phyloP scores from a whole-genome alignment of 2,113 vertebrate species.

The Rhynchopsitta pachyrhyncha region DNA sequence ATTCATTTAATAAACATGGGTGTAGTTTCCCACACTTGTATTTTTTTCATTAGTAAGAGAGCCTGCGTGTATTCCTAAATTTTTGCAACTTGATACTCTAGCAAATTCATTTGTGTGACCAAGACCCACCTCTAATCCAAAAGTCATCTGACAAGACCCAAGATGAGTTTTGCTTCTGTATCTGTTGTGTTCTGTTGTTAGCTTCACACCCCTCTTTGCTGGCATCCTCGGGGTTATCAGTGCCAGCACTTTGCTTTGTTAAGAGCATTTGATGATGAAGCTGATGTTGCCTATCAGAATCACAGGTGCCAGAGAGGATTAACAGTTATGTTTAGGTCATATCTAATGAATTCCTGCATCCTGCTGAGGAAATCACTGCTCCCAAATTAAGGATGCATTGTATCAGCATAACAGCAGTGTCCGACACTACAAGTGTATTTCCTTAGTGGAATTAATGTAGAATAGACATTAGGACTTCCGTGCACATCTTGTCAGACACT shows the following conservation, averaged over 20 bases:
- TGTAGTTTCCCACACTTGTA: background rate
- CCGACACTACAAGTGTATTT: background rate
- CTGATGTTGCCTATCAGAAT: background rate
- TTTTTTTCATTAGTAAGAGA: background rate
- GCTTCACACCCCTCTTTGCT: background rate
- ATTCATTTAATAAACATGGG: background rate
- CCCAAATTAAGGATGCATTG: background rate
- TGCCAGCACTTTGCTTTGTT: background rate
- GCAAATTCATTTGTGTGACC: background rate
- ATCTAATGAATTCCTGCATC: background rate
- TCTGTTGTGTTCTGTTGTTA: background rate
- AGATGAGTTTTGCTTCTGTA: background rate
- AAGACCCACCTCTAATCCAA: background rate
- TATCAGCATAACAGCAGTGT: background rate
- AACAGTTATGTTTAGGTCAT: background rate
- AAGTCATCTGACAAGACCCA: background rate
- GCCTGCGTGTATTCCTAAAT: background rate
- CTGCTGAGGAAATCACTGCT: background rate
- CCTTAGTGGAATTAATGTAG: background rate
- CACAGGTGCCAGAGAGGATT: background rate
- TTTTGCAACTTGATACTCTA: background rate
- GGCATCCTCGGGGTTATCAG: background rate
- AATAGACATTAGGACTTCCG: background rate
- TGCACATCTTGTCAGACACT: background rate
- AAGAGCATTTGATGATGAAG: background rate